Evolutionary conservation across 2,113 vertebrate genomes (phyloP).

Genomic region (Kryptolebias marmoratus): DNA sequence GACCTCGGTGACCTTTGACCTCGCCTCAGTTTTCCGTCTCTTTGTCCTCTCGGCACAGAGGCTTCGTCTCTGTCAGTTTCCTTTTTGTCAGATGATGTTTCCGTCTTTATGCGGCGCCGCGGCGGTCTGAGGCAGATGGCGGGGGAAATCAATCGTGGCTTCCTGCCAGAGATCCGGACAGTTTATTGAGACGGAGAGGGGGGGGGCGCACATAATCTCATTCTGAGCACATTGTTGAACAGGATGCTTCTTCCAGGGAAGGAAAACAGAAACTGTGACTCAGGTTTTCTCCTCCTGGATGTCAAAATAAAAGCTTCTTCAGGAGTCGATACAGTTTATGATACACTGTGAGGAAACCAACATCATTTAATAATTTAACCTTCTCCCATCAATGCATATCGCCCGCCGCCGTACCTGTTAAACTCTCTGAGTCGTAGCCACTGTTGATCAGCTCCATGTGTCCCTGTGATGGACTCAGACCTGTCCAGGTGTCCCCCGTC

Average conservation of each 20-base stretch:
- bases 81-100: constrained; percentile 29
- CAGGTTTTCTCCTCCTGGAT: not conserved
- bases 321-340: too few species aligned
- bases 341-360: too few species aligned
- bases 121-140: constrained; percentile 7
- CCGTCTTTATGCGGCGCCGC: constrained; percentile 20
- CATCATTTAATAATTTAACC: too few species aligned
- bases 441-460: too few species aligned
- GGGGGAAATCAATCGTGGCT: constrained; percentile 51
- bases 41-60: not conserved
- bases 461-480: too few species aligned
- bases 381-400: too few species aligned
- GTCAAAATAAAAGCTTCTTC: not conserved
- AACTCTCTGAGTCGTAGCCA: too few species aligned
- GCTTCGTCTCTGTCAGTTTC: constrained; percentile 21
- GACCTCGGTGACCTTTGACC: not conserved
- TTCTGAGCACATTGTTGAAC: not conserved
- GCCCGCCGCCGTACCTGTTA: too few species aligned
- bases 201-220: not conserved
- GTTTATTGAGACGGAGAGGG: constrained; percentile 52
- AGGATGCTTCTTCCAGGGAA: not conserved
- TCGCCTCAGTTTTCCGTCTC: not conserved
- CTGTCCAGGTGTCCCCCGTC: too few species aligned
- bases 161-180: constrained; percentile 51
- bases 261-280: not conserved